Percentiles rank a stretch among this genome's conserved stretches.
phyloP scores from a whole-genome alignment of 2,113 vertebrate genomes.

The Azemiops feae region DNA sequence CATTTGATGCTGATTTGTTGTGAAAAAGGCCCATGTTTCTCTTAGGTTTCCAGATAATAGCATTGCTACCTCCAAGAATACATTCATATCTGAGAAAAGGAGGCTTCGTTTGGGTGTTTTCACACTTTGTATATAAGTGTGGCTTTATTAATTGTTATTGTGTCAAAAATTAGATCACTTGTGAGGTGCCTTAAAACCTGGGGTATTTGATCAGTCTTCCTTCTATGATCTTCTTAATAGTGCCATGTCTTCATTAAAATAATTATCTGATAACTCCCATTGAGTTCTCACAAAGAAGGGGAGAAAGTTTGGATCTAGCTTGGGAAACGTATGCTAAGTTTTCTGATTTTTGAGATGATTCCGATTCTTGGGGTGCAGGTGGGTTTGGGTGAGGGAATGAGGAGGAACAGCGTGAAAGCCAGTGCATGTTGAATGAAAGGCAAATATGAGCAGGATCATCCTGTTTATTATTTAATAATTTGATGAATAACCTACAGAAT shows the following conservation, averaged over 20 bases:
- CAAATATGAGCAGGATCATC: constrained; percentile 24
- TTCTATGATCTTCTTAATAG: neutral
- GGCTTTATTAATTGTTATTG: neutral
- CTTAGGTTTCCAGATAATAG: neutral
- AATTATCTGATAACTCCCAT: neutral
- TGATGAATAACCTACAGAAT: constrained; percentile 4
- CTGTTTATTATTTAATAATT: constrained; percentile 12
- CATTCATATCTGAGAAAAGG: neutral
- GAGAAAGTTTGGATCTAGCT: neutral
- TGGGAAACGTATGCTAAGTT: neutral
- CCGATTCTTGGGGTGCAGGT: neutral
- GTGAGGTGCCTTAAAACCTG: neutral
- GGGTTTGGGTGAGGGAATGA: neutral
- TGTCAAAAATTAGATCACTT: neutral
- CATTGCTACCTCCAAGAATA: neutral
- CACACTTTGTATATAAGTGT: neutral
- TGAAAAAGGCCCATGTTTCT: neutral
- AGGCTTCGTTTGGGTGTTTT: neutral
- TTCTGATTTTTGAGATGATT: neutral
- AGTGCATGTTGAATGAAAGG: neutral
- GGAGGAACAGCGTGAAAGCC: neutral
- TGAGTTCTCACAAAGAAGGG: neutral
- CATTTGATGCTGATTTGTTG: neutral
- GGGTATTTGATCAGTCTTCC: neutral
- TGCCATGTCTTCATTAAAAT: neutral